phyloP scores from a whole-genome alignment of 2,797 vertebrate species.

The Sebastes miniatus region DNA sequence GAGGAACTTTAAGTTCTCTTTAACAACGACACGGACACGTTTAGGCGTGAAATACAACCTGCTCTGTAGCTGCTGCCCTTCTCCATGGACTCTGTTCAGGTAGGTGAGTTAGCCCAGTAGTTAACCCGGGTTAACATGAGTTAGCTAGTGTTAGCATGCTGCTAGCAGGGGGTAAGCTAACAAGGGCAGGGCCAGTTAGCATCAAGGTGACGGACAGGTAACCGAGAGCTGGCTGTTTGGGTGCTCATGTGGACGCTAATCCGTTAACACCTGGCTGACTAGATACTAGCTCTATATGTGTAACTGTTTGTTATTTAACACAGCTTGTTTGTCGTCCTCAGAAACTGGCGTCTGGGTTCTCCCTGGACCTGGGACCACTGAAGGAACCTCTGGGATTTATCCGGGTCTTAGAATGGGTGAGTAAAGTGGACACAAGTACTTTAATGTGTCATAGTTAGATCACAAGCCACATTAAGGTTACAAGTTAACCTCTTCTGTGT shows the following conservation, averaged over 20 bases:
- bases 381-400: slow-evolving; percentile 86
- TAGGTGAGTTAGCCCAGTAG: slow-evolving; percentile 15
- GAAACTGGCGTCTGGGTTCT: slow-evolving; percentile 72
- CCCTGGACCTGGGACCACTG: slow-evolving; percentile 79
- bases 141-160: slow-evolving; percentile 51
- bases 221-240: background rate
- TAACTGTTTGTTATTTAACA: background rate
- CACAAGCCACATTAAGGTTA: background rate
- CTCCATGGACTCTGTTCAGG: slow-evolving; percentile 69
- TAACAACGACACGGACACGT: background rate
- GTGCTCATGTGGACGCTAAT: accelerated
- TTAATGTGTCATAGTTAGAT: background rate
- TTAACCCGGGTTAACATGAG: background rate
- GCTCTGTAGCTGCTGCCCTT: background rate
- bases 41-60: background rate
- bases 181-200: slow-evolving; percentile 37
- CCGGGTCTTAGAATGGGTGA: slow-evolving; percentile 84
- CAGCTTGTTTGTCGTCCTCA: slow-evolving; percentile 27
- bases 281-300: background rate
- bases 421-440: slow-evolving; percentile 7
- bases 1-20: slow-evolving; percentile 1
- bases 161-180: slow-evolving; percentile 21
- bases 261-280: background rate
- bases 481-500: no score
- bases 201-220: slow-evolving; percentile 52